Conservation (phyloP, 2,888 invertebrate genomes). For the Hypolimnas misippus region DNA sequence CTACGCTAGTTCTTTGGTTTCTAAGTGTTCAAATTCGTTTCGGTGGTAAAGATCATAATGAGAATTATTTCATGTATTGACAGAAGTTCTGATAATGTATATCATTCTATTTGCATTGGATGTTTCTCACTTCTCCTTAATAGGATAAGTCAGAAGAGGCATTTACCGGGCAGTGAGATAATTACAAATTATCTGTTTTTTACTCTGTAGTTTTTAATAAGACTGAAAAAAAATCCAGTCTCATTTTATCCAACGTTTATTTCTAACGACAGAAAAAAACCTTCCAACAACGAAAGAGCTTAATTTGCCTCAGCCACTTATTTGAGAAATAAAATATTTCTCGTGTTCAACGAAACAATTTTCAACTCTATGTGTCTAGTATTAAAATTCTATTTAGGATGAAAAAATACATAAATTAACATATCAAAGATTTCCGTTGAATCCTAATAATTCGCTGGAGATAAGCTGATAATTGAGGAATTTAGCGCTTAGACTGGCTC, state of each 20-base stretch:
- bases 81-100: too few species aligned
- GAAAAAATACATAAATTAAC: background rate
- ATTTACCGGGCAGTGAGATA: too few species aligned
- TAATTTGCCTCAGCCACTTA: background rate
- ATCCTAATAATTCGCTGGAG: background rate
- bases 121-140: too few species aligned
- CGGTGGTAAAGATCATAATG: too few species aligned
- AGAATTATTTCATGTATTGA: too few species aligned
- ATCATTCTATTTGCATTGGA: too few species aligned
- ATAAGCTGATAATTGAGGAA: background rate
- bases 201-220: too few species aligned
- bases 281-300: background rate
- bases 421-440: slow-evolving; percentile 1
- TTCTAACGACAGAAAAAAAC: background rate
- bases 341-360: background rate
- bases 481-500: background rate
- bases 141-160: too few species aligned
- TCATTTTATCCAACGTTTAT: background rate
- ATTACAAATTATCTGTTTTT: too few species aligned
- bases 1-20: too few species aligned
- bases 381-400: background rate
- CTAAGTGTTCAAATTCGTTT: too few species aligned
- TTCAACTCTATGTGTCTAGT: background rate
- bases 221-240: background rate
- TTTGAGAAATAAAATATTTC: background rate